Conservation (phyloP, 2,888 invertebrate species). For the Athalia rosae region DNA sequence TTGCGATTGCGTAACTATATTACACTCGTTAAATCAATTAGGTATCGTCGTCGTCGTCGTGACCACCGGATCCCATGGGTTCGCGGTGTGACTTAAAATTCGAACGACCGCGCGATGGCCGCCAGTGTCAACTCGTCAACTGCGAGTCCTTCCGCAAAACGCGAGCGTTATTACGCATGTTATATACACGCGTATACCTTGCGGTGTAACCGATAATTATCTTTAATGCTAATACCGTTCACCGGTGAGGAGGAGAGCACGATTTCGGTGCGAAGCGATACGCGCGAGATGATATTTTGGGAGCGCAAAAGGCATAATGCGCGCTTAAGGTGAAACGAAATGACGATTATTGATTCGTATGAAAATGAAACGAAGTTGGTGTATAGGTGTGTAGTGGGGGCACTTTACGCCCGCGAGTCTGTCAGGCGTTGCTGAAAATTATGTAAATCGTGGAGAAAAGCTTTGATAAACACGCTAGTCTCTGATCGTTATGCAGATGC, state of each 20-base stretch:
- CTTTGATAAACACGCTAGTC: constrained; percentile 74
- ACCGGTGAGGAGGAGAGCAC: no score
- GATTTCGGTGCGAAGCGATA: no score
- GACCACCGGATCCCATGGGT: constrained; percentile 34
- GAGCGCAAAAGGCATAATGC: no score
- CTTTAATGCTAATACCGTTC: no score
- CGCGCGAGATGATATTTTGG: no score
- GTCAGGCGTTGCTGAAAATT: constrained; percentile 69
- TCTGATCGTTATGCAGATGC: constrained; percentile 74
- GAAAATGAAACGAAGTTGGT: not conserved
- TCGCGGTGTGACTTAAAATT: constrained; percentile 24
- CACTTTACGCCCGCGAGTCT: constrained; percentile 39
- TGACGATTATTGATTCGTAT: no score
- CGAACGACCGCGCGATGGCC: not conserved
- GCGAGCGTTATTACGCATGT: not conserved
- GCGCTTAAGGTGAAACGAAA: no score
- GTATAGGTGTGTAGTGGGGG: constrained; percentile 10
- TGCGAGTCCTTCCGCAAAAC: not conserved
- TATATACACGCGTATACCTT: not conserved
- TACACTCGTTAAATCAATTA: constrained; percentile 27
- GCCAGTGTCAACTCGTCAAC: constrained; percentile 29
- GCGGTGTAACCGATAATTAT: not conserved
- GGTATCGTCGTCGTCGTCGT: constrained; percentile 24
- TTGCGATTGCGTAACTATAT: constrained; percentile 30
- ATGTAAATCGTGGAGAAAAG: constrained; percentile 74